Conservation (phyloP, 92 coral and sea anemone genomes). For the Zoanthus sansibaricus region DNA sequence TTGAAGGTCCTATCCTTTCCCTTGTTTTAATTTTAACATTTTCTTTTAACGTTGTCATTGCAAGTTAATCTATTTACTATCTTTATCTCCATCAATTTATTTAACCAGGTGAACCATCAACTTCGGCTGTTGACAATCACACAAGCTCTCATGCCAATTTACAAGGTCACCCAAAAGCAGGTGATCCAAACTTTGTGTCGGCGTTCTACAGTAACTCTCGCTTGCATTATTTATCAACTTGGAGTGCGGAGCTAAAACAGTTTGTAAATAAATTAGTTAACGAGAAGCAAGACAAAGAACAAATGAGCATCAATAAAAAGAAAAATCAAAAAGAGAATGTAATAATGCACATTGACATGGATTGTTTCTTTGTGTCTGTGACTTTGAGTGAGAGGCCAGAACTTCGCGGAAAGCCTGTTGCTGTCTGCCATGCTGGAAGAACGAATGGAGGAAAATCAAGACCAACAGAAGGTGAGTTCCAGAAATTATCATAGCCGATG, state of each 20-base stretch:
- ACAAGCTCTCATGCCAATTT: neutral
- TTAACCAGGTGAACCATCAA: slow-evolving; percentile 15
- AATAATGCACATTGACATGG: slow-evolving; percentile 99
- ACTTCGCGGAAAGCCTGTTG: slow-evolving; percentile 92
- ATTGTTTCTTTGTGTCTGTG: slow-evolving; percentile 95
- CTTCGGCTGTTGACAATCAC: neutral
- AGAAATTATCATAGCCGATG: too few species aligned
- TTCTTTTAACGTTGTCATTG: too few species aligned
- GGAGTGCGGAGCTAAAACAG: slow-evolving; percentile 96
- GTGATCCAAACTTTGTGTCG: slow-evolving; percentile 90
- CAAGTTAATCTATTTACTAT: too few species aligned
- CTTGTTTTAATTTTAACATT: too few species aligned
- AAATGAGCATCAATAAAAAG: slow-evolving; percentile 44
- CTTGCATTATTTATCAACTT: slow-evolving; percentile 89
- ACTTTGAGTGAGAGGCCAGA: slow-evolving; percentile 83
- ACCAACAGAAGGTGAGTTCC: slow-evolving; percentile 5
- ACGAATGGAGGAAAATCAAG: slow-evolving; percentile 15
- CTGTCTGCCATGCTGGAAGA: slow-evolving; percentile 98
- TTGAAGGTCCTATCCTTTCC: too few species aligned
- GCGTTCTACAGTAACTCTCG: slow-evolving; percentile 93
- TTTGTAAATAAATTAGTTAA: slow-evolving; percentile 84
- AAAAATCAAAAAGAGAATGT: slow-evolving; percentile 66
- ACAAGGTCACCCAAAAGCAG: slow-evolving; percentile 73
- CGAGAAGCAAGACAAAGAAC: slow-evolving; percentile 51
- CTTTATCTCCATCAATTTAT: too few species aligned